A percentile compares a stretch with the other conserved stretches of the same genome.
phyloP scores from a whole-genome alignment of 2,113 vertebrate genomes.

The Trachemys scripta region DNA sequence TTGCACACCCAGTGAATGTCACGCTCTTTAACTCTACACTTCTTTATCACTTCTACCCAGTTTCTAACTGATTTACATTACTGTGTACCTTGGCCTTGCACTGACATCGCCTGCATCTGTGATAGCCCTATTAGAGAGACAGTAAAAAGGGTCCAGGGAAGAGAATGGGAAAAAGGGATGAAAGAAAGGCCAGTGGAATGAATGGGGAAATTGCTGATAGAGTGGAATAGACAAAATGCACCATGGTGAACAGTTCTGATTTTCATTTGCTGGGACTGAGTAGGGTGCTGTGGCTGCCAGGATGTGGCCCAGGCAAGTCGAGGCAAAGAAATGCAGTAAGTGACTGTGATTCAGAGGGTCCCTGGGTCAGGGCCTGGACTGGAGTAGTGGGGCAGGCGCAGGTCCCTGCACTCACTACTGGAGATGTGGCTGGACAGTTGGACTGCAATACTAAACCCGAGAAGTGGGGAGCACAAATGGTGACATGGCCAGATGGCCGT shows the following conservation, averaged over 20 bases:
- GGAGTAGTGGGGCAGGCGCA: too few species aligned
- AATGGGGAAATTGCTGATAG: slow-evolving; percentile 1
- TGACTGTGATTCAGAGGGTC: too few species aligned
- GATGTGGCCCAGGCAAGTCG: too few species aligned
- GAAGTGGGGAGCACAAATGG: too few species aligned
- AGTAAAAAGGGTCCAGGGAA: fast-evolving
- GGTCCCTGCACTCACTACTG: too few species aligned
- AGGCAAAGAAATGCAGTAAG: too few species aligned
- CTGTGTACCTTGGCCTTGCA: neutral
- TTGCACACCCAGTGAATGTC: neutral
- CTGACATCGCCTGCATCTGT: neutral
- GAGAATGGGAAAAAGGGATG: neutral
- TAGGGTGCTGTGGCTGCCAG: too few species aligned
- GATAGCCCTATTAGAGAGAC: neutral
- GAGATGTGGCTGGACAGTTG: too few species aligned
- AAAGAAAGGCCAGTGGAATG: neutral
- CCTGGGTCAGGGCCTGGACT: too few species aligned
- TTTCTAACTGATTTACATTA: neutral
- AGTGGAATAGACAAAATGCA: neutral
- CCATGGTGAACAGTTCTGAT: neutral
- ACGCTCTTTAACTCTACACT: neutral
- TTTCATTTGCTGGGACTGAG: neutral
- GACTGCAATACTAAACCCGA: too few species aligned
- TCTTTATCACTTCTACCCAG: neutral
- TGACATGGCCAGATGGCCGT: too few species aligned